phyloP scores from a whole-genome alignment of 2,113 vertebrate genomes.

The Stigmatopora argus region DNA sequence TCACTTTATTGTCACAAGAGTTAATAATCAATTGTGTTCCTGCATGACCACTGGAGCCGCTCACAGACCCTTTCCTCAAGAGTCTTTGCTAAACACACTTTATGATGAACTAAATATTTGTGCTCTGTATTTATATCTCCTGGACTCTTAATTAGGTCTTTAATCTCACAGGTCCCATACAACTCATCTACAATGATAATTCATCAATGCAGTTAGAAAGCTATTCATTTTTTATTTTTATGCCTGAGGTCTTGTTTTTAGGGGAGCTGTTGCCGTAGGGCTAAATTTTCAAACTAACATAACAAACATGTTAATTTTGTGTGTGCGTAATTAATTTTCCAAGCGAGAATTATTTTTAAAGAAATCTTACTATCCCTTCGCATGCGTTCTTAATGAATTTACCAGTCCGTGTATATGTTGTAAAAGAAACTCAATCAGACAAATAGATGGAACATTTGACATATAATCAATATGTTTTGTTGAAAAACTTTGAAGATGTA shows the following conservation, averaged over 20 bases:
- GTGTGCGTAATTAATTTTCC: background rate
- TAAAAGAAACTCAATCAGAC: background rate
- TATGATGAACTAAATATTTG: background rate
- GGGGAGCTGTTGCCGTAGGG: too few relatives aligned
- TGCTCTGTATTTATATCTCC: background rate
- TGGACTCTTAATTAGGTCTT: background rate
- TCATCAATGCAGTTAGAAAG: background rate
- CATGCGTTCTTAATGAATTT: background rate
- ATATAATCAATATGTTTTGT: background rate
- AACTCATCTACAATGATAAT: background rate
- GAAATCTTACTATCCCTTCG: background rate
- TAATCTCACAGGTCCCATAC: background rate
- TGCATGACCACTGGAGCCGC: background rate
- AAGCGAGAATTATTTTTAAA: too few relatives aligned
- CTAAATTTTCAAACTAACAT: background rate
- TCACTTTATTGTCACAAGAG: background rate
- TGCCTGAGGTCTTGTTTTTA: background rate
- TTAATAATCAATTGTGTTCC: background rate
- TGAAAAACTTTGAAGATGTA: background rate
- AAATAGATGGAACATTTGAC: background rate
- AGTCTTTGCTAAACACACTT: background rate
- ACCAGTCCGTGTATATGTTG: background rate
- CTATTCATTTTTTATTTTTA: background rate
- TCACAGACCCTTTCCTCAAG: background rate
- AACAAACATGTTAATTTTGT: background rate